Conservation (phyloP, 2,888 invertebrate species). For the Andrena hattorfiana region DNA sequence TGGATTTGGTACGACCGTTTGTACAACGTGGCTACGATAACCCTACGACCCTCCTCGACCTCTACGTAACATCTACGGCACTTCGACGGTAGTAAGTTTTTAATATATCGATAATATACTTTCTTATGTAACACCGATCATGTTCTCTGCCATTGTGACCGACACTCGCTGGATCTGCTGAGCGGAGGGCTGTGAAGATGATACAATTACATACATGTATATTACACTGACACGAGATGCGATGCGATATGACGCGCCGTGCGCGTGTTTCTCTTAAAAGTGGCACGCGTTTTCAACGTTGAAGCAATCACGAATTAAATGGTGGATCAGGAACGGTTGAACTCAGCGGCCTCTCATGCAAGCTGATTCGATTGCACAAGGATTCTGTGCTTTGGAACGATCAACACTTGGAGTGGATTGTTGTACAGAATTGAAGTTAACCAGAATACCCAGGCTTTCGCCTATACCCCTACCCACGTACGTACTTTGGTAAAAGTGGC, state of each 20-base stretch:
- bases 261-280: not conserved
- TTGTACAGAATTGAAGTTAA: too few species aligned
- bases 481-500: too few species aligned
- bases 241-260: not conserved
- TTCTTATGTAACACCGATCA: constrained; percentile 49
- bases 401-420: not conserved
- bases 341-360: not conserved
- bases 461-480: too few species aligned
- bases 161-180: constrained; percentile 40
- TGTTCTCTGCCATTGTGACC: constrained; percentile 20
- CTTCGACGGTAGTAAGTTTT: constrained; percentile 39
- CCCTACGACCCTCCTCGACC: constrained; percentile 6
- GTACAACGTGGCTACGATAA: constrained; percentile 24
- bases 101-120: constrained; percentile 37
- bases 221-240: constrained; percentile 16
- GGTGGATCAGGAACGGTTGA: constrained; percentile 48
- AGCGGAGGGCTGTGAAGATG: constrained; percentile 33
- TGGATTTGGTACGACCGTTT: constrained; percentile 14
- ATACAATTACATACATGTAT: not conserved
- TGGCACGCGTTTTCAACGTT: not conserved
- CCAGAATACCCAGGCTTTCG: too few species aligned
- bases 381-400: not conserved
- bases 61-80: constrained; percentile 41
- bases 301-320: constrained; percentile 21
- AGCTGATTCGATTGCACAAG: not conserved